Evolutionary conservation across 2,888 invertebrate species (phyloP).

Genomic region (Zeuzera pyrina): DNA sequence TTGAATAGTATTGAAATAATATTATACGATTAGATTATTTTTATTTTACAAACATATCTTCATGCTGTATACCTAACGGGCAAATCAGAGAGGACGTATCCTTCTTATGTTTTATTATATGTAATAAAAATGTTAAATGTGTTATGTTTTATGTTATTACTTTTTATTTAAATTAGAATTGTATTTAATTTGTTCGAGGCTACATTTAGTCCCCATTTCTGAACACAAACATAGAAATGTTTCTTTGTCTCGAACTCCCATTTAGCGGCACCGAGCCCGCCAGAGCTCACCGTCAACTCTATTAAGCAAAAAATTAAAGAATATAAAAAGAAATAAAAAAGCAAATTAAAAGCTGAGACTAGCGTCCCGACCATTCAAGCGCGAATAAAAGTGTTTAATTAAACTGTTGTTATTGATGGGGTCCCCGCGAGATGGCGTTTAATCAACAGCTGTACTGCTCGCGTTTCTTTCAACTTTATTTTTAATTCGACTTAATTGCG

Average conservation of each 20-base stretch:
- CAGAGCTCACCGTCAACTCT: conserved; percentile 32
- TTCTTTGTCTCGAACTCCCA: conserved; percentile 34
- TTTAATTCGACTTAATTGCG: conserved; percentile 67
- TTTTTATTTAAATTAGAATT: too few relatives aligned
- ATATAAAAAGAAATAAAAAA: conserved; percentile 39
- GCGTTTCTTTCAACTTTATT: conserved; percentile 55
- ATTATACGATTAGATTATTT: too few relatives aligned
- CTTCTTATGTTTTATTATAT: too few relatives aligned
- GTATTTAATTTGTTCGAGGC: too few relatives aligned
- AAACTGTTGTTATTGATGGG: conserved; percentile 70
- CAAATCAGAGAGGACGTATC: too few relatives aligned
- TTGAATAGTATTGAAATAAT: too few relatives aligned
- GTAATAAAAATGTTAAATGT: too few relatives aligned
- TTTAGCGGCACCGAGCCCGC: conserved; percentile 23
- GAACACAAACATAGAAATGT: conserved; percentile 18
- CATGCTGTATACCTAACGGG: too few relatives aligned
- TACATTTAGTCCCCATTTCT: conserved; percentile 9
- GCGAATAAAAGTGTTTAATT: conserved; percentile 69
- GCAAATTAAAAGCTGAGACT: conserved; percentile 51
- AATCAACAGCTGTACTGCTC: conserved; percentile 49
- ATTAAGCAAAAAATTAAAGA: conserved; percentile 42
- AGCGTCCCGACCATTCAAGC: conserved; percentile 49
- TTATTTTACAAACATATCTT: too few relatives aligned
- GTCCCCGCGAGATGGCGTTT: conserved; percentile 67
- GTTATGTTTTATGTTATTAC: too few relatives aligned